Evolutionary conservation across 2,113 vertebrate species (phyloP), one percentile per base, ranked within the genome.

Genomic region (Nothoprocta perdicaria): DNA sequence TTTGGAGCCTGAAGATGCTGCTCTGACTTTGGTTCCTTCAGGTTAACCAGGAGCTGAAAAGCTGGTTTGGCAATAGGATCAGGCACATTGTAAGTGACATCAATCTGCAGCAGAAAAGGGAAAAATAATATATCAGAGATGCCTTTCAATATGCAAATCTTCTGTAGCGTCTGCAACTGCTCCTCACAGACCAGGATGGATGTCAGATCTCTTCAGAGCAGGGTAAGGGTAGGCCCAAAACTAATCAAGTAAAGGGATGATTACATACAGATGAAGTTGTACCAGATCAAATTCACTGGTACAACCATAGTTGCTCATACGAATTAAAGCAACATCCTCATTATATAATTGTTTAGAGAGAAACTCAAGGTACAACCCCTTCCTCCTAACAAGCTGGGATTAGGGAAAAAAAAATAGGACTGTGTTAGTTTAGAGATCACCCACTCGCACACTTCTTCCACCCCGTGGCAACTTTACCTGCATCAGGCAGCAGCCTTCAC

Each of bases 401-500:
- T 58, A 23, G 18, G 77, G 9, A 41, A 45, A 2, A 87, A 85
- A 27, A 69, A 40, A 16, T 0, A 66, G 50, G 50, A 40, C 10
- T 22, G 19, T 10, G 17, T 10, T 27, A 68, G 43, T 14, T 45
- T 7, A 73, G 53, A 72, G 35, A 17, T 19, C 41, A 69, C 2
- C 38, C 60, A 26, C 66, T 61, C 27, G 14, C 33, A 11, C 3
- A 9, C 46, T 26, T 50, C 38, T 62, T 62, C 12, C 67, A 91
- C 41, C 66, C 63, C 1, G 2, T 0, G 23, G 33, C 12, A 72
- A 21, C 27, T 91, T 95, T 98, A 99, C 99, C 99, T 99, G 99
- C 98, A 99, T 98, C 90, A 99, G 97, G 79, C 99, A 99, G 97
- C 99, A 99, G 94, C 99, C 99, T 92, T 99, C 98, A 22, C 99